phyloP scores from a whole-genome alignment of 2,113 vertebrate genomes.

The Zosterops borbonicus region DNA sequence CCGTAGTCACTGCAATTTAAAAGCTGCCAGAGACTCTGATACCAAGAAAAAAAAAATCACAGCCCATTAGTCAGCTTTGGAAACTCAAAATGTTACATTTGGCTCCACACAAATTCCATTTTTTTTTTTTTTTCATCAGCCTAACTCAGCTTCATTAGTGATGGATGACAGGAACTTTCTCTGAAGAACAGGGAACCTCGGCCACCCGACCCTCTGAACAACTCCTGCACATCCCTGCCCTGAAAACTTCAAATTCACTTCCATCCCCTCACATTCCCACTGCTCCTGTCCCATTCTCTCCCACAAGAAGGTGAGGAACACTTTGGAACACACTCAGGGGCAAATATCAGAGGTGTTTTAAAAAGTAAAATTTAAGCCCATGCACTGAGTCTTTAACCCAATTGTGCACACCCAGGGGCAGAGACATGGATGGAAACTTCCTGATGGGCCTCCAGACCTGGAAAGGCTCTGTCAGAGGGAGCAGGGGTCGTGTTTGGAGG shows the following conservation, averaged over 20 bases:
- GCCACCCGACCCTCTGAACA: rapidly evolving
- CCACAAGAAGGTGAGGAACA: not conserved
- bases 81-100: not conserved
- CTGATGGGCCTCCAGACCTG: not conserved
- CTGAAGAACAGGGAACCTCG: rapidly evolving
- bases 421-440: rapidly evolving
- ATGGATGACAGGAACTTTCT: not conserved
- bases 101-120: not conserved
- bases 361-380: not conserved
- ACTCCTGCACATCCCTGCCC: not conserved
- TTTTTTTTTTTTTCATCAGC: not conserved
- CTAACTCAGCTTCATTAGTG: not conserved
- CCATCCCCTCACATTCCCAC: not conserved
- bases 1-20: not conserved
- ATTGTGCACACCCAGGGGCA: not conserved
- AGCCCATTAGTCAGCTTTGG: not conserved
- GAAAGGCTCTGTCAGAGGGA: not conserved
- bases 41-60: not conserved
- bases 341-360: not conserved
- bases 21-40: not conserved
- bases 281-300: not conserved
- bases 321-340: not conserved
- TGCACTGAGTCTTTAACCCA: not conserved
- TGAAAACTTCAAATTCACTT: not conserved
- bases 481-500: not conserved